phyloP scores from a whole-genome alignment of 2,888 invertebrate genomes.

The Rhagophthalmus giganteus region DNA sequence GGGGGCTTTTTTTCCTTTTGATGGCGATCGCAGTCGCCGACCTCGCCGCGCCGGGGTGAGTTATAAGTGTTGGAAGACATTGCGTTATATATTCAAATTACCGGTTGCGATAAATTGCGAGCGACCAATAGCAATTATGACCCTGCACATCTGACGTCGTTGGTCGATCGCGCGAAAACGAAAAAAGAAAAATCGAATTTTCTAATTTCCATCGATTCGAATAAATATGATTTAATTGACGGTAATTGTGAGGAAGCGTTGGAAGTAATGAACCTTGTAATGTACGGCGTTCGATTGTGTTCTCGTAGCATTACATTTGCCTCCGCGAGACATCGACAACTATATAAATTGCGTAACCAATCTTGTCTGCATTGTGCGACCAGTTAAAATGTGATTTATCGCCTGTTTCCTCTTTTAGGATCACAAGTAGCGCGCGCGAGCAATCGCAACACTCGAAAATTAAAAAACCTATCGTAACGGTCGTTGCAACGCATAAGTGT shows the following conservation, averaged over 20 bases:
- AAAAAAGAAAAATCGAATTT: too few species aligned
- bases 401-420: slow-evolving; percentile 8
- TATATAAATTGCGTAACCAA: slow-evolving; percentile 14
- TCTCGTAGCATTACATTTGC: slow-evolving; percentile 16
- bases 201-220: slow-evolving; percentile 5
- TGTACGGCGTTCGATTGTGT: slow-evolving; percentile 10
- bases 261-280: slow-evolving; percentile 15
- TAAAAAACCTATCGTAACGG: neutral
- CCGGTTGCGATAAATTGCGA: slow-evolving; percentile 43
- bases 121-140: slow-evolving; percentile 38
- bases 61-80: slow-evolving; percentile 36
- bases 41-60: slow-evolving; percentile 30
- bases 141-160: too few species aligned
- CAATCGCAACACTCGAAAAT: too few species aligned
- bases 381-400: too few species aligned
- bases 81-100: slow-evolving; percentile 43
- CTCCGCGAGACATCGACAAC: slow-evolving; percentile 7
- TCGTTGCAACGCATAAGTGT: too few species aligned
- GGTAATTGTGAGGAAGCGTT: slow-evolving; percentile 11
- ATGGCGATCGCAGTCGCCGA: too few species aligned
- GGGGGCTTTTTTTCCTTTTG: too few species aligned
- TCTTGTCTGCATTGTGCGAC: slow-evolving; percentile 10
- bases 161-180: too few species aligned
- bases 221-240: slow-evolving; percentile 26
- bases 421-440: too few species aligned